Base-by-base conservation (phyloP, 2,888 invertebrate species). In the Rhogogaster chlorosoma region DNA sequence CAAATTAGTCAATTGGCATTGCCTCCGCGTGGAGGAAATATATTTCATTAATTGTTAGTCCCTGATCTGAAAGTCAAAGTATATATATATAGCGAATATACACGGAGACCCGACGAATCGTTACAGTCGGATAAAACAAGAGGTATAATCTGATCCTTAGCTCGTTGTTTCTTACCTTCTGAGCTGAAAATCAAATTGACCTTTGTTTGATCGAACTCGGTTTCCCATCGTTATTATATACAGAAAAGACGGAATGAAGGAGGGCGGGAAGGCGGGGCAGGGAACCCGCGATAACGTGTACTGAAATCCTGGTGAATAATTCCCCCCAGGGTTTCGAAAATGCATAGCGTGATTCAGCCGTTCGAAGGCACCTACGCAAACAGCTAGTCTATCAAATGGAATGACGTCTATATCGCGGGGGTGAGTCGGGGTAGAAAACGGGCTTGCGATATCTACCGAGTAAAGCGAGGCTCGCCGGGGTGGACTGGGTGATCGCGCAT, bases 401-500 rank as follows among this genome's bases (percentile, higher is more conserved):
- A 83, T 64, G 82, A 83, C 82, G 82, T 64, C 80, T 80, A 64
- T 42, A 83, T 83, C 64, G 64, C 36, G 57, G 26, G 77, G 57
- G 45, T 38, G 45, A 18, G 36, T 42, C 10, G 26, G 82, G 67
- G 64, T 42, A 10, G 67, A 22, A 67, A 83, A 83, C 82, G 64
- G 82, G 64, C 64, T 67, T 32, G 45, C 67, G 82, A 78, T 78
- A 78, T 78, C 78, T 61, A 22, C 42, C 82, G 29, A 26, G 82
- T 26, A 29, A n/a, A 67, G 42, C 45, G 22, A 57, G 22, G 57
- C 85, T 80, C 18, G 32, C 15, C 32, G 67, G 67, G 67, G 67
- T 67, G 67, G 32, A 29, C 32, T 29, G 87, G 86, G 86, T 87
- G 87, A 90, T 89, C 86, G 84, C 88, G 85, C 86, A 86, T 89